These are phyloP conservation scores for Dendroctonus valens DNA, from an alignment of 1,140 invertebrate genomes.

Conservation along the genomic window DNA sequence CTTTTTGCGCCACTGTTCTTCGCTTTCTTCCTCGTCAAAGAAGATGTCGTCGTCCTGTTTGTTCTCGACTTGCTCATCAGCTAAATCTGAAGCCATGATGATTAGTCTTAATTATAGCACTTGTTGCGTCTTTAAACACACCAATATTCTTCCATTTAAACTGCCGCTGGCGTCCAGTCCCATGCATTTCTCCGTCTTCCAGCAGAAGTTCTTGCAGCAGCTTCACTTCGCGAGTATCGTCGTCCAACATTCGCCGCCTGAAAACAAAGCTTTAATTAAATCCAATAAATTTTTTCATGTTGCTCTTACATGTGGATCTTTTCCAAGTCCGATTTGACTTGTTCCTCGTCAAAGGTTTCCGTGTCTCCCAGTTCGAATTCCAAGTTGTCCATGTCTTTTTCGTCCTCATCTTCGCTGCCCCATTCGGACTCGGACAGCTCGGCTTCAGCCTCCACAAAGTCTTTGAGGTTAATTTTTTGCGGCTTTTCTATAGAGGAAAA, in stretches of 20 bases:
- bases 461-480: constrained; percentile 53
- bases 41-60: constrained; percentile 51
- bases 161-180: constrained; percentile 67
- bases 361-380: constrained; percentile 73
- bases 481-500: too few relatives aligned
- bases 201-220: constrained; percentile 78
- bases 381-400: constrained; percentile 67
- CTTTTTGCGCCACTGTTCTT: constrained; percentile 66
- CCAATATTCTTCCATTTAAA: constrained; percentile 77
- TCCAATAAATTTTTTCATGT: background rate
- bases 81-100: constrained; percentile 16
- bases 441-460: constrained; percentile 83
- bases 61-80: constrained; percentile 41
- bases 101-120: background rate
- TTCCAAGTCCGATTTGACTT: constrained; percentile 64
- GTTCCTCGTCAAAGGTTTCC: constrained; percentile 70
- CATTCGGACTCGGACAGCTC: constrained; percentile 82
- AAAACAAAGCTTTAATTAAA: constrained; percentile 13
- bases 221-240: constrained; percentile 76
- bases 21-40: constrained; percentile 64
- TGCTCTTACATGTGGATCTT: constrained; percentile 65
- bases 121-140: background rate
- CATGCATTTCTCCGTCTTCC: constrained; percentile 84
- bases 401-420: constrained; percentile 77
- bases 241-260: constrained; percentile 72